A percentile compares a stretch with the other conserved stretches of the same genome.
These are phyloP conservation scores for Salvelinus fontinalis DNA, from an alignment of 2,113 vertebrate species.

Conservation along the genomic window DNA sequence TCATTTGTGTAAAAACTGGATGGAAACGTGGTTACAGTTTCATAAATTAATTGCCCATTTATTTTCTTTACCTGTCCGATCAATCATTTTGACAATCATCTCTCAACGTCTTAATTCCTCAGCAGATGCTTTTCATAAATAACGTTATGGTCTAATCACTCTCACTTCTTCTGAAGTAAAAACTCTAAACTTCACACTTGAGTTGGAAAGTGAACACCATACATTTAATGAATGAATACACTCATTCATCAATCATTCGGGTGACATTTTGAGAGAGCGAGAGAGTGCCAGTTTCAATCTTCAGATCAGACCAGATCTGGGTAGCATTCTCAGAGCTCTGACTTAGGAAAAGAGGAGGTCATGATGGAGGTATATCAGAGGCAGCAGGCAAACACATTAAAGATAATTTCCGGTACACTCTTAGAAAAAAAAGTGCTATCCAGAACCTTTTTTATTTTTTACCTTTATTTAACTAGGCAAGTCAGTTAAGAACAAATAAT, in stretches of 20 bases:
- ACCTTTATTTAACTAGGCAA: too few species aligned
- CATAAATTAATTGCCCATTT: background rate
- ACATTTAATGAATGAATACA: conserved; percentile 7
- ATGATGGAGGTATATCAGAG: conserved; percentile 26
- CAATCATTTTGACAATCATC: conserved; percentile 12
- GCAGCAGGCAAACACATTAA: conserved; percentile 36
- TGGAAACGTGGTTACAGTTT: too few species aligned
- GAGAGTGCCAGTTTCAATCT: background rate
- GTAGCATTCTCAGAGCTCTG: background rate
- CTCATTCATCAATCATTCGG: conserved; percentile 36
- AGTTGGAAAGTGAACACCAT: conserved; percentile 25
- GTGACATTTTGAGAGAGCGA: background rate
- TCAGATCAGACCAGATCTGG: background rate
- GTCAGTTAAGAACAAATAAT: too few species aligned
- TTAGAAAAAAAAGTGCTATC: too few species aligned
- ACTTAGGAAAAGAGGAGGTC: conserved; percentile 3
- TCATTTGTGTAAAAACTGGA: too few species aligned
- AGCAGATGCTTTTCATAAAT: conserved; percentile 28
- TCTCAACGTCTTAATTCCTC: conserved; percentile 15
- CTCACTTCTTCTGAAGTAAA: conserved; percentile 17
- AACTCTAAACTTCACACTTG: conserved; percentile 24
- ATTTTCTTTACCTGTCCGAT: conserved; percentile 6
- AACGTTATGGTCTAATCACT: conserved; percentile 25
- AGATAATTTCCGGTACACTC: background rate
- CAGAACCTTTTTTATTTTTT: too few species aligned